Evolutionary conservation across 1,140 invertebrate species (phyloP).

Genomic region (Panagrolaimus sp.): DNA sequence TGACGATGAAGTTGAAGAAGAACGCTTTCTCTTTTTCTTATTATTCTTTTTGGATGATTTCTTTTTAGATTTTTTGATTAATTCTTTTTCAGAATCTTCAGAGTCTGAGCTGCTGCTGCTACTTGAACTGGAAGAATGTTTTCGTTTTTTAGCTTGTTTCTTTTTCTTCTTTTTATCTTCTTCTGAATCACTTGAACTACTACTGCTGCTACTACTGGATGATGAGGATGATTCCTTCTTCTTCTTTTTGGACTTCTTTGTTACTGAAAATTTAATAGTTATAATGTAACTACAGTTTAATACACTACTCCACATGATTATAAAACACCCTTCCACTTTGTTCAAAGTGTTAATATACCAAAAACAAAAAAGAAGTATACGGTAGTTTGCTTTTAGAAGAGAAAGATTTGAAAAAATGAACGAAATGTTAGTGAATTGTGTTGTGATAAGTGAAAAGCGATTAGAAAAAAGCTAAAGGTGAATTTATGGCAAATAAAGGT

Average conservation of each 20-base stretch:
- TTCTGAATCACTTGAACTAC: constrained; percentile 5
- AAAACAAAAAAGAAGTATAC: no score
- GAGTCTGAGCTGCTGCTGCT: no score
- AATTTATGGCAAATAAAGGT: not conserved
- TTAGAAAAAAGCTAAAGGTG: not conserved
- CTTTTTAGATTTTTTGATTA: constrained; percentile 14
- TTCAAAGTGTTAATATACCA: no score
- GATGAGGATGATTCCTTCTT: not conserved
- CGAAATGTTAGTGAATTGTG: constrained; percentile 1
- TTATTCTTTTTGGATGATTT: constrained; percentile 7
- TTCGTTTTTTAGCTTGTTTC: constrained; percentile 3
- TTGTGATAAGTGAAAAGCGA: not conserved
- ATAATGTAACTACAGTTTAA: not conserved
- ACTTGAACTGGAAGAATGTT: not conserved
- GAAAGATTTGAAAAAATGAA: constrained; percentile 8
- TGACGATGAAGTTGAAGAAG: constrained; percentile 11
- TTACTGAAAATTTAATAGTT: not conserved
- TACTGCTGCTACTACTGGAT: not conserved
- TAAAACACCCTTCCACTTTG: no score
- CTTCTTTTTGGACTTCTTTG: constrained; percentile 3
- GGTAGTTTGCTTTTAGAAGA: no score
- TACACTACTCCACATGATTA: no score
- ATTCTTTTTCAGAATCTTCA: no score
- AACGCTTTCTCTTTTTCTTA: constrained; percentile 17
- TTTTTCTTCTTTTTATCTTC: constrained; percentile 10